Conservation (phyloP, 1,140 invertebrate genomes). For the Tetramorium simillimum region DNA sequence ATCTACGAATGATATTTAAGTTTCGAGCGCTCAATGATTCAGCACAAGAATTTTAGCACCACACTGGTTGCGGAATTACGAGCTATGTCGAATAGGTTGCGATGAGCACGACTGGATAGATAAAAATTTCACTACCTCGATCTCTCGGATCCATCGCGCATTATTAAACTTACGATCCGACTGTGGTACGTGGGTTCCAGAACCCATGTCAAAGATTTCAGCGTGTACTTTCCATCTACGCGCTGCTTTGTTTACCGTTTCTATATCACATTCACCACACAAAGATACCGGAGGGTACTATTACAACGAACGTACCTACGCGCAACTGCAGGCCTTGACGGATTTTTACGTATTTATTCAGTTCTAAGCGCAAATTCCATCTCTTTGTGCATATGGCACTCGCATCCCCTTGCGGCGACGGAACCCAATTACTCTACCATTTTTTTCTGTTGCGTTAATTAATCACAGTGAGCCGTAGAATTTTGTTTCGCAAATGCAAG, state of each 20-base stretch:
- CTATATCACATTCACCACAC: background rate
- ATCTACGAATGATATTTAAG: background rate
- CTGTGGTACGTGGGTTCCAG: background rate
- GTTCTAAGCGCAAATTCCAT: constrained; percentile 37
- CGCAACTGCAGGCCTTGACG: background rate
- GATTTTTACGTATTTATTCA: constrained; percentile 30
- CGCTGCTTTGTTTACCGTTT: constrained; percentile 1
- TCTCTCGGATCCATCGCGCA: background rate
- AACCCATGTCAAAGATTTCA: background rate
- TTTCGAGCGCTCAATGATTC: constrained; percentile 21
- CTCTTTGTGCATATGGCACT: constrained; percentile 22
- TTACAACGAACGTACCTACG: background rate
- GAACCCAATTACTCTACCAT: constrained; percentile 25
- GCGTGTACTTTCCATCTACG: background rate
- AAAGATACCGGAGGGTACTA: background rate
- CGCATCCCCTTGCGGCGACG: background rate
- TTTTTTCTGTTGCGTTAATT: constrained; percentile 32
- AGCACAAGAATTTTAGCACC: background rate
- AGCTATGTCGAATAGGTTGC: constrained; percentile 14
- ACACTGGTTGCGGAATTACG: background rate
- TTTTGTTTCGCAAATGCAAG: background rate
- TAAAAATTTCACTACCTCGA: constrained; percentile 21
- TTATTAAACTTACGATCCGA: background rate
- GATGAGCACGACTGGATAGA: background rate
- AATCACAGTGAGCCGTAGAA: constrained; percentile 19